A percentile compares a stretch with the other conserved stretches of the same genome.
Conservation (phyloP, 2,888 invertebrate genomes). For the Netelia inedita region DNA sequence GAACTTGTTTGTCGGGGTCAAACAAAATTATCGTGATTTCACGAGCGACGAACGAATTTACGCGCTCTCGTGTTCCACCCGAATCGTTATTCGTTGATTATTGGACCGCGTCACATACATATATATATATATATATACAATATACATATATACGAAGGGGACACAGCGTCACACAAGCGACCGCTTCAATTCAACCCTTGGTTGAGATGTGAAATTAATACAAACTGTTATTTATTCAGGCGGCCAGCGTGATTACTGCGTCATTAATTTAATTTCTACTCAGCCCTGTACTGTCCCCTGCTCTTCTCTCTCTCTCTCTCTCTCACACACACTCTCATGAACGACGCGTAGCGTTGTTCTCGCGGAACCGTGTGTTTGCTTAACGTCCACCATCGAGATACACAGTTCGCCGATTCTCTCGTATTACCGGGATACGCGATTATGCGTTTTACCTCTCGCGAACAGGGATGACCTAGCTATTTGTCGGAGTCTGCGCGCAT, state of each 20-base stretch:
- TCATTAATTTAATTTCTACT: slow-evolving; percentile 77
- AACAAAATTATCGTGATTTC: slow-evolving; percentile 76
- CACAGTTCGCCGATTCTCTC: slow-evolving; percentile 28
- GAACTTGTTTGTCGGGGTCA: slow-evolving; percentile 66
- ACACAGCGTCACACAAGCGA: slow-evolving; percentile 25
- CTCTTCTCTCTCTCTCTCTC: slow-evolving; percentile 1
- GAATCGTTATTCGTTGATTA: slow-evolving; percentile 76
- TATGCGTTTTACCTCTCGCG: slow-evolving; percentile 18
- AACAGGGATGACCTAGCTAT: slow-evolving; percentile 25
- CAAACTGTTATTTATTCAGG: slow-evolving; percentile 75
- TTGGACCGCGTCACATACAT: slow-evolving; percentile 39
- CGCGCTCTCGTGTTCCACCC: slow-evolving; percentile 23
- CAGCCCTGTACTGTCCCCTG: slow-evolving; percentile 19
- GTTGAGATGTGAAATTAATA: slow-evolving; percentile 78
- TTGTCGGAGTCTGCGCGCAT: neutral
- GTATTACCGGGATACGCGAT: slow-evolving; percentile 24
- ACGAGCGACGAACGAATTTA: slow-evolving; percentile 38
- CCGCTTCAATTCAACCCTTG: slow-evolving; percentile 70
- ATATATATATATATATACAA: slow-evolving; percentile 1
- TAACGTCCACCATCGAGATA: slow-evolving; percentile 72
- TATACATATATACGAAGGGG: slow-evolving; percentile 21
- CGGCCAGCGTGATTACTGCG: slow-evolving; percentile 74
- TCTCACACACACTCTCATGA: neutral
- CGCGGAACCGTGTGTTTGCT: slow-evolving; percentile 69
- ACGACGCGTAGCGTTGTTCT: neutral